These are phyloP conservation scores for Catocala nupta DNA, from an alignment of 2,888 invertebrate species.

Conservation along the genomic window DNA sequence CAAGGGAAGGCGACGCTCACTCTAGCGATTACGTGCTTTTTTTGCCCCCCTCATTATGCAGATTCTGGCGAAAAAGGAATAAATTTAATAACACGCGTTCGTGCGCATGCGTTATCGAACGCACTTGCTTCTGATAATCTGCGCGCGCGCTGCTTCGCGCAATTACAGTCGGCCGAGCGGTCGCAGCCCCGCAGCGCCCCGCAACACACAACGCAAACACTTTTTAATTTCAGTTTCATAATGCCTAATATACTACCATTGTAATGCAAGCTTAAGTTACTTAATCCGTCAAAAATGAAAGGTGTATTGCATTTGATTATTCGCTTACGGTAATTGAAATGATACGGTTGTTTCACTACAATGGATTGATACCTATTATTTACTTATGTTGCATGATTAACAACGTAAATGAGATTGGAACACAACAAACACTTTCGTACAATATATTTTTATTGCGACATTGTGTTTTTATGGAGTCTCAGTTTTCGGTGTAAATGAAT, in stretches of 20 bases:
- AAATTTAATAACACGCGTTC: conserved; percentile 87
- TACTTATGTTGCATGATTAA: conserved; percentile 62
- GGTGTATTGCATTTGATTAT: conserved; percentile 65
- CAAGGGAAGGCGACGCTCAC: conserved; percentile 78
- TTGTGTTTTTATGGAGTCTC: conserved; percentile 21
- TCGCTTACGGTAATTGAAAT: conserved; percentile 76
- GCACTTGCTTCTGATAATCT: conserved; percentile 87
- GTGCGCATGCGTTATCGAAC: conserved; percentile 86
- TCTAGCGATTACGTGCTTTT: conserved; percentile 84
- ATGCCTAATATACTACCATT: conserved; percentile 63
- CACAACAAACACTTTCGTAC: conserved; percentile 55
- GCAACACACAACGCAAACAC: conserved; percentile 19
- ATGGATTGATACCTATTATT: conserved; percentile 64
- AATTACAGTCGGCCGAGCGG: conserved; percentile 70
- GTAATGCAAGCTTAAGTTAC: conserved; percentile 70
- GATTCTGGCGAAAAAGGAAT: conserved; percentile 86
- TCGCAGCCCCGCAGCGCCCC: conserved; percentile 33
- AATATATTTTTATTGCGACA: conserved; percentile 40
- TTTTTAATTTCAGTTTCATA: conserved; percentile 72
- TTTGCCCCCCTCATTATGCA: conserved; percentile 86
- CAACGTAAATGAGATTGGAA: conserved; percentile 57
- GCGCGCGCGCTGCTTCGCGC: conserved; percentile 75
- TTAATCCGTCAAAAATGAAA: conserved; percentile 78
- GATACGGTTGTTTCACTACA: conserved; percentile 73
- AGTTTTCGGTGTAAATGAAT: conserved; percentile 14